Percentiles rank a stretch among this genome's conserved stretches.
Evolutionary conservation across 2,113 vertebrate species (phyloP).

Genomic region (Tychaedon coryphoeus): DNA sequence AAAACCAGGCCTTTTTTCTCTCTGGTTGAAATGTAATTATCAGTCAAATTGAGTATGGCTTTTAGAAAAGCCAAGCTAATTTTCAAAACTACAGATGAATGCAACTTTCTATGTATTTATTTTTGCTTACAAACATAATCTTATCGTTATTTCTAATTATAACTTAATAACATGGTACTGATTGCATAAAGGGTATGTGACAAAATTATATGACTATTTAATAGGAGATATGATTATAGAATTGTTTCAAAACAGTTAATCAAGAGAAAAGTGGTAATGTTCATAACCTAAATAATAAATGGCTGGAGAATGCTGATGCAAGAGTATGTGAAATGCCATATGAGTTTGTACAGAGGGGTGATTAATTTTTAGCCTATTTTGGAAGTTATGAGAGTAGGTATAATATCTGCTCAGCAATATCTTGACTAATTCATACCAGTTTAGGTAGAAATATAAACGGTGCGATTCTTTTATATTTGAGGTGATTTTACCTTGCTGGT

Average conservation of each 20-base stretch:
- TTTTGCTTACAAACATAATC: conserved; percentile 54
- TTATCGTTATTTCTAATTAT: conserved; percentile 35
- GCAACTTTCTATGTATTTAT: conserved; percentile 27
- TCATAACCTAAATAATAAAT: conserved; percentile 11
- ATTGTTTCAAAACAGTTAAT: conserved; percentile 27
- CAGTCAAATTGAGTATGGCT: conserved; percentile 10
- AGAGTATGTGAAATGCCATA: background rate
- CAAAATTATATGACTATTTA: conserved; percentile 11
- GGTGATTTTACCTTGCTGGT: background rate
- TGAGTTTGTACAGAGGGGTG: background rate
- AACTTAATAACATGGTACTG: conserved; percentile 25
- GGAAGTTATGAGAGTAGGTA: background rate
- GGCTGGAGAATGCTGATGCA: background rate
- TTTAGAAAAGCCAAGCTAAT: conserved; percentile 33
- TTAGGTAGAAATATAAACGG: background rate
- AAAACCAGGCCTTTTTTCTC: background rate
- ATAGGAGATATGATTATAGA: background rate
- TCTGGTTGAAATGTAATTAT: conserved; percentile 38
- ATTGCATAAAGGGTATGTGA: conserved; percentile 18
- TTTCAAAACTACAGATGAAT: conserved; percentile 32
- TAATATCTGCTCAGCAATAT: background rate
- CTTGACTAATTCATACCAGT: background rate
- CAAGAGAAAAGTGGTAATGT: background rate
- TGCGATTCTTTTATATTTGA: background rate
- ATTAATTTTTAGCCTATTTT: conserved; percentile 13